Evolutionary conservation across 2,888 invertebrate species (phyloP), one percentile per base, ranked within the genome.

Genomic region (Neoitamus cyanurus): DNA sequence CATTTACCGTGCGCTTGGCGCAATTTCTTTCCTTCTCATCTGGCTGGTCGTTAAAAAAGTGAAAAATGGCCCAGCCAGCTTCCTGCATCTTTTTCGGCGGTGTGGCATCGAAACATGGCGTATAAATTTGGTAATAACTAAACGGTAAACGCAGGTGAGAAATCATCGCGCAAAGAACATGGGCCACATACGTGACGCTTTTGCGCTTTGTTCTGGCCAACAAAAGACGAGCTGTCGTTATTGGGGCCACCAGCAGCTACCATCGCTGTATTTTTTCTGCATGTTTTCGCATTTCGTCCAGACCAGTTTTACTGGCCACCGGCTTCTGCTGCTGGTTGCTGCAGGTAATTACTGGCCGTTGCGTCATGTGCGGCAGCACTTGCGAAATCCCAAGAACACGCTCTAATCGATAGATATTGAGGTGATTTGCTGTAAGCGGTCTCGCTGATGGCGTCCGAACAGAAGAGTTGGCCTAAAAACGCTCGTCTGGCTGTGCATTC

Each of bases 141-240:
- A 58, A 58, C 58, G 58, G 58, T 58, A 58, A 58, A 58, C 58
- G 15, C 58, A 58, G 58, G 58, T 58, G 58, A 58, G 58, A 58
- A 58, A 58, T 58, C 58, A 58, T 11, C 58, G 58, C 58, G 20
- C 2, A 6, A 58, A 58, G 58, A 58, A 58, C 58, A 25, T 58
- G 58, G 58, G 58, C 58, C 58, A 25, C 9, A 58, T 58, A 58
- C 58, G 58, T 58, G 58, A 58, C 58, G 58, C 25, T 25, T 58
- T n/a, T 25, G 0, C 7, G 58, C 58, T 58, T 58, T 58, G 58
- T 58, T 58, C 58, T 58, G 15, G 7, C 58, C 25, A 15, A 58
- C 58, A 58, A 58, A 25, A 58, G 58, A 58, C 9, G 58, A 58
- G 25, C 48, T 20, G 58, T 25, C 25, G 58, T 58, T 13, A 58